A percentile compares a stretch with the other conserved stretches of the same genome.
Conservation (phyloP, 64 coral and sea anemone genomes). For the Orbicella faveolata region DNA sequence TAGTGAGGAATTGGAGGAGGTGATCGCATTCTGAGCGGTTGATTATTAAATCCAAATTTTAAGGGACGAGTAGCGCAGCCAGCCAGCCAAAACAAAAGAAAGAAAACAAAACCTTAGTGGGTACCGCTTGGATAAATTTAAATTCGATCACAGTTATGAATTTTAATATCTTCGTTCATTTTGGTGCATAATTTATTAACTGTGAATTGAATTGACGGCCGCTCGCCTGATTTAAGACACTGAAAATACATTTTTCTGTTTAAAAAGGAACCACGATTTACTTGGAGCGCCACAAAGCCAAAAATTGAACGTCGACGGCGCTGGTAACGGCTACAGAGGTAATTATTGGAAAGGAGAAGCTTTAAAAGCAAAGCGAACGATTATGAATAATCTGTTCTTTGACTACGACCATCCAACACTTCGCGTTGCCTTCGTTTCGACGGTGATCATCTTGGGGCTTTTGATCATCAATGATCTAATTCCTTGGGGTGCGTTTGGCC, state of each 20-base stretch:
- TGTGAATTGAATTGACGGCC: background rate
- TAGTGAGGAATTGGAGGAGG: slow-evolving; percentile 5
- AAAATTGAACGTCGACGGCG: background rate
- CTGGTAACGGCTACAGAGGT: background rate
- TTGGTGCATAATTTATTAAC: slow-evolving; percentile 8
- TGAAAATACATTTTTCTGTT: too few species aligned
- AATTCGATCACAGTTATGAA: background rate
- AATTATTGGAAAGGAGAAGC: background rate
- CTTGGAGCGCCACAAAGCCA: background rate
- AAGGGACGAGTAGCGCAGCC: too few species aligned
- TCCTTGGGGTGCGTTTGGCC: slow-evolving; percentile 50
- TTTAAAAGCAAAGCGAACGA: background rate
- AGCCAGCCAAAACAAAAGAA: background rate
- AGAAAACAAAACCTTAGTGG: background rate
- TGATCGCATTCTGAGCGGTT: slow-evolving; percentile 45
- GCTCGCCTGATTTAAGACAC: background rate
- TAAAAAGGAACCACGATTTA: too few species aligned
- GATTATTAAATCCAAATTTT: background rate
- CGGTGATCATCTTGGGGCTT: slow-evolving; percentile 53
- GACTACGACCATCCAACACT: slow-evolving; percentile 54
- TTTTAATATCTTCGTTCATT: background rate
- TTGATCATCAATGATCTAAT: slow-evolving; percentile 57
- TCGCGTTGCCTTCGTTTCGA: slow-evolving; percentile 53
- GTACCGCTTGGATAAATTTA: background rate
- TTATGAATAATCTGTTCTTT: slow-evolving; percentile 16